Evolutionary conservation across 2,888 invertebrate species (phyloP).

Genomic region (Spilarctia lutea): DNA sequence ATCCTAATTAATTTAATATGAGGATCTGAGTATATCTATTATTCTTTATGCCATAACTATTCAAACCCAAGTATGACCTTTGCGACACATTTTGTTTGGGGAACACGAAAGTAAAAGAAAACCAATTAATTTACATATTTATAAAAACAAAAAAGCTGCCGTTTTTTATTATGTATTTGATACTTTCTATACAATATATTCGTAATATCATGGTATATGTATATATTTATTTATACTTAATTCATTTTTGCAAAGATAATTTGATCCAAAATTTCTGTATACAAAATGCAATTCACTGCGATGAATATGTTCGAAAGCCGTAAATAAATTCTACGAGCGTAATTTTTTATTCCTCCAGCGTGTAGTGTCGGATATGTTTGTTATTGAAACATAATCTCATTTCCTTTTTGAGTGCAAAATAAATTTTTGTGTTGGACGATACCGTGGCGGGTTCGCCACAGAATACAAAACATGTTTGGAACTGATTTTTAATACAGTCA

Average conservation of each 20-base stretch:
- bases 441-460: constrained; percentile 45
- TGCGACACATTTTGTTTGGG: not conserved
- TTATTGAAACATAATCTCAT: constrained; percentile 77
- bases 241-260: constrained; percentile 36
- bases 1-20: not conserved
- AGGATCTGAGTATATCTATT: too few relatives aligned
- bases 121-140: not conserved
- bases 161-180: not conserved
- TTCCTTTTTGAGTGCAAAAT: constrained; percentile 70
- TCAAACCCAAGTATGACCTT: too few relatives aligned
- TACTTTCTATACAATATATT: not conserved
- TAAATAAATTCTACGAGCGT: constrained; percentile 57
- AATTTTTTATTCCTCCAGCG: constrained; percentile 66
- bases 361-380: constrained; percentile 66
- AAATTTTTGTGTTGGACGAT: constrained; percentile 68
- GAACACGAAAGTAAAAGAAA: too few relatives aligned
- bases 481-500: constrained; percentile 55
- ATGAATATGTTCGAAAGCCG: constrained; percentile 48
- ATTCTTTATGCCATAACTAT: too few relatives aligned
- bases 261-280: constrained; percentile 31
- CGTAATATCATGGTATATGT: not conserved
- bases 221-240: constrained; percentile 2
- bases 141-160: not conserved
- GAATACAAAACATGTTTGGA: constrained; percentile 52
- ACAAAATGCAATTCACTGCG: constrained; percentile 28